Evolutionary conservation across 2,797 vertebrate genomes (phyloP).

Genomic region (Sebastes taczanowskii): DNA sequence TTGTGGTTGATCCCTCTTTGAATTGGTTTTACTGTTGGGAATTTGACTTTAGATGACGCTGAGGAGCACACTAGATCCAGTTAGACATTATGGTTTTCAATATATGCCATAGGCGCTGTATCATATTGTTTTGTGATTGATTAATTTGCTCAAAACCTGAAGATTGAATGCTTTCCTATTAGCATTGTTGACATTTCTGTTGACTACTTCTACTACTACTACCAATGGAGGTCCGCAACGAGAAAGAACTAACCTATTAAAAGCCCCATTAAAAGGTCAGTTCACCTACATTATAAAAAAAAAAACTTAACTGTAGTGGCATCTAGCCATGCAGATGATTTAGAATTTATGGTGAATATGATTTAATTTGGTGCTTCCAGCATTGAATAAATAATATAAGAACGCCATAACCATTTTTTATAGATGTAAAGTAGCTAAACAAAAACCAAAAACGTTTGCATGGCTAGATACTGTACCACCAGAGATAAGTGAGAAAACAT

Average conservation of each 20-base stretch:
- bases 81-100: not conserved
- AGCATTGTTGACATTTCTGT: not conserved
- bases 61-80: not conserved
- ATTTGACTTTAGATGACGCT: not conserved
- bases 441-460: not conserved
- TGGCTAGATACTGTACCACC: not conserved
- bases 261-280: not conserved
- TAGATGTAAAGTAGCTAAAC: not conserved
- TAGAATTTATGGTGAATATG: too few relatives aligned
- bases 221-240: not conserved
- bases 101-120: not conserved
- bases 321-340: too few relatives aligned
- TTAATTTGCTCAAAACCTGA: not conserved
- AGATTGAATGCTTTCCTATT: not conserved
- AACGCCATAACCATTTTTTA: not conserved
- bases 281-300: not conserved
- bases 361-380: too few relatives aligned
- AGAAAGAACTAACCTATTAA: not conserved
- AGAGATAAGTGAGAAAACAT: not conserved
- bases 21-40: not conserved
- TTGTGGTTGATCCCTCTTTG: not conserved
- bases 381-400: too few relatives aligned
- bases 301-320: too few relatives aligned
- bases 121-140: not conserved
- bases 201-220: not conserved